Conservation (phyloP, 2,888 invertebrate species). For the Synanthedon andrenaeformis region DNA sequence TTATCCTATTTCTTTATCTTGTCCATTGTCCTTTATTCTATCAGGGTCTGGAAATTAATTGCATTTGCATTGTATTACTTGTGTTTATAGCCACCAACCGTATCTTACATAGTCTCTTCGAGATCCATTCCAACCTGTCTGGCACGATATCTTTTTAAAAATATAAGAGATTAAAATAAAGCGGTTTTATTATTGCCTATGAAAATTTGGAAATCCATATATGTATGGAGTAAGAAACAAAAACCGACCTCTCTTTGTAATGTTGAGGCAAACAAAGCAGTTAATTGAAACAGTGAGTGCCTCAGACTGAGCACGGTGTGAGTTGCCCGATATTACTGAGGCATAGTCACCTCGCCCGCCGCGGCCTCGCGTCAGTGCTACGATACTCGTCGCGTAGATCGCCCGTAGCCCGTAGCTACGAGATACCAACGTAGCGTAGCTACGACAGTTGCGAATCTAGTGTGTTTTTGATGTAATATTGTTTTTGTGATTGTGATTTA, state of each 20-base stretch:
- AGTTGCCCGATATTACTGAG: slow-evolving; percentile 5
- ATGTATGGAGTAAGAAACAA: background rate
- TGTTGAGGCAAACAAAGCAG: slow-evolving; percentile 55
- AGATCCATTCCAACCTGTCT: too few relatives aligned
- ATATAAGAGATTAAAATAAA: background rate
- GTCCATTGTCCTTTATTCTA: too few relatives aligned
- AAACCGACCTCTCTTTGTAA: slow-evolving; percentile 18
- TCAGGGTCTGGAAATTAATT: too few relatives aligned
- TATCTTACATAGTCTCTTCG: too few relatives aligned
- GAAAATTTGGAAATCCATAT: background rate
- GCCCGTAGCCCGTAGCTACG: slow-evolving; percentile 23
- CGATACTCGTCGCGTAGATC: slow-evolving; percentile 55
- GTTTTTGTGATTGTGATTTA: slow-evolving; percentile 8
- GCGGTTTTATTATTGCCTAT: background rate
- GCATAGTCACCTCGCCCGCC: slow-evolving; percentile 10
- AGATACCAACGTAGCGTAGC: slow-evolving; percentile 23
- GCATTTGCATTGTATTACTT: too few relatives aligned
- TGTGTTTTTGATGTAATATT: slow-evolving; percentile 13
- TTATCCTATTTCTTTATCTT: too few relatives aligned
- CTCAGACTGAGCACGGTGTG: slow-evolving; percentile 12
- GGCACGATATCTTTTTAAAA: too few relatives aligned
- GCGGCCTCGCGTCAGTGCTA: slow-evolving; percentile 54
- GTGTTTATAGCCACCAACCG: too few relatives aligned
- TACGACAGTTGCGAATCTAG: slow-evolving; percentile 29
- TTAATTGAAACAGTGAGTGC: slow-evolving; percentile 55